These are phyloP conservation scores for Pseudoips prasinana DNA, from an alignment of 2,888 invertebrate species.

Conservation along the genomic window DNA sequence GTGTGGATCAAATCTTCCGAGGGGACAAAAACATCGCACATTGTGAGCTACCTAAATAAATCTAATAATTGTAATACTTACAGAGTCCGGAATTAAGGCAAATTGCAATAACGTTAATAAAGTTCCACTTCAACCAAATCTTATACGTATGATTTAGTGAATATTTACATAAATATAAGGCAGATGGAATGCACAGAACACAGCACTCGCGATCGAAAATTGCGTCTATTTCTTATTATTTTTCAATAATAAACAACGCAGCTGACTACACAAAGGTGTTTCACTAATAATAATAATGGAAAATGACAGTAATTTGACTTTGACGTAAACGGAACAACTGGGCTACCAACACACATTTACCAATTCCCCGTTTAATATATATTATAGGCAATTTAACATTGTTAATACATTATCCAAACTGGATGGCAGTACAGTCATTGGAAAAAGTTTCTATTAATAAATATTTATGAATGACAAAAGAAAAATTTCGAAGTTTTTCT, in stretches of 20 bases:
- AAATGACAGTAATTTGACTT: neutral
- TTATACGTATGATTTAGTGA: constrained; percentile 26
- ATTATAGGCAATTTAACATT: too few species aligned
- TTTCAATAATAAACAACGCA: constrained; percentile 34
- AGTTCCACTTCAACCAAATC: constrained; percentile 31
- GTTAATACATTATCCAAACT: too few species aligned
- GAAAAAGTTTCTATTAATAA: too few species aligned
- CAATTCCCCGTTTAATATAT: too few species aligned
- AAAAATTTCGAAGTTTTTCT: too few species aligned
- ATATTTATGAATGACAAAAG: too few species aligned
- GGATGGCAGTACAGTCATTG: too few species aligned
- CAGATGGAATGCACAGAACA: constrained; percentile 12
- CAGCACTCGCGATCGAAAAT: constrained; percentile 25
- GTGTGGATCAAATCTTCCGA: too few species aligned
- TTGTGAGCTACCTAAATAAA: too few species aligned
- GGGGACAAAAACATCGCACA: neutral
- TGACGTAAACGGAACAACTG: too few species aligned
- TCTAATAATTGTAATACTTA: constrained; percentile 18
- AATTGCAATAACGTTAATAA: constrained; percentile 18
- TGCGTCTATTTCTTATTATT: constrained; percentile 30
- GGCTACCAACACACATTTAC: too few species aligned
- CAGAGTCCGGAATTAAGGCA: constrained; percentile 14
- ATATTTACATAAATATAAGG: constrained; percentile 15
- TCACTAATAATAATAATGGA: constrained; percentile 10
- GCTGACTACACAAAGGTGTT: constrained; percentile 12